These are phyloP conservation scores for Nothoprocta perdicaria DNA, from an alignment of 2,113 vertebrate genomes.

Conservation along the genomic window DNA sequence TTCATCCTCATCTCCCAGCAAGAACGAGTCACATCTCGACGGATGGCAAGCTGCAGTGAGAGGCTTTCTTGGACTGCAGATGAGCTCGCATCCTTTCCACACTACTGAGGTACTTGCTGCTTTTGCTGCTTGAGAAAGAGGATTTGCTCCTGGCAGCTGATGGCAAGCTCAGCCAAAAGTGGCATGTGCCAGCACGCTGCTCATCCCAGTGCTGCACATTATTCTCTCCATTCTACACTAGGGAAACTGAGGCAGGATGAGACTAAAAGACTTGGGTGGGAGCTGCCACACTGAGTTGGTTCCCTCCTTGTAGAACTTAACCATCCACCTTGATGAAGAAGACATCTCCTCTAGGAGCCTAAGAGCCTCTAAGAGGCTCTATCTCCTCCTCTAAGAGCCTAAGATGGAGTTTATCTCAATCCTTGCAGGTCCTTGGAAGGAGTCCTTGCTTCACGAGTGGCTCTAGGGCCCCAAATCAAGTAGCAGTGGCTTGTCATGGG, in stretches of 20 bases:
- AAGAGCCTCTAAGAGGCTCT: too few relatives aligned
- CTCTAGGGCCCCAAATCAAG: too few relatives aligned
- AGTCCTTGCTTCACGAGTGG: too few relatives aligned
- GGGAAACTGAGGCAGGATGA: conserved; percentile 4
- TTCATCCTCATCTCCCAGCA: background rate
- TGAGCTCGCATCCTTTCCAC: background rate
- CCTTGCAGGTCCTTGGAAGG: too few relatives aligned
- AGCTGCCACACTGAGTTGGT: background rate
- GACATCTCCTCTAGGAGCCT: background rate
- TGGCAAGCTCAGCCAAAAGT: background rate
- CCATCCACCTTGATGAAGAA: background rate
- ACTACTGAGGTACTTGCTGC: background rate
- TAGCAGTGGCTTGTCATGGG: too few relatives aligned
- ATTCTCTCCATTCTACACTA: background rate
- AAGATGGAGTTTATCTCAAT: too few relatives aligned
- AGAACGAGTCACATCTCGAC: too few relatives aligned
- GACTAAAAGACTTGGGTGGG: background rate
- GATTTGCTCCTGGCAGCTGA: background rate
- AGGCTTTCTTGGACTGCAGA: background rate
- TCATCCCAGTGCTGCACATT: accelerated
- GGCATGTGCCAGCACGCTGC: background rate
- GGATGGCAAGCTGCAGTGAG: background rate
- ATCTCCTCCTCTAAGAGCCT: too few relatives aligned
- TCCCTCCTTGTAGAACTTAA: background rate
- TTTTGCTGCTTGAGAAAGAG: background rate